These are phyloP conservation scores for Hippasteria phrygiana DNA, from an alignment of 53 echinoderm and acorn worm genomes.

Conservation along the genomic window DNA sequence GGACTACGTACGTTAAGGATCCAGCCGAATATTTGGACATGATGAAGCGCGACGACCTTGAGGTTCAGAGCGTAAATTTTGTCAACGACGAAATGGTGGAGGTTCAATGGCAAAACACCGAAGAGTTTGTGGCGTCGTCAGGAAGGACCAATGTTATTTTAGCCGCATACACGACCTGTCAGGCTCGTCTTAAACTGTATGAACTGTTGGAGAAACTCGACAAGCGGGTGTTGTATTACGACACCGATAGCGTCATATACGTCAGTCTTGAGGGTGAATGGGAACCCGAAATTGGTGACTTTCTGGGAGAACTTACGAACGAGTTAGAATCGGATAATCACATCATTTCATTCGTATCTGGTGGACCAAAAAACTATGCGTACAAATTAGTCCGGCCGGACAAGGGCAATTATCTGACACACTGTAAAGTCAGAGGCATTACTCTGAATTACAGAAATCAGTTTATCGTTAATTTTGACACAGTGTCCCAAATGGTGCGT, in stretches of 20 bases:
- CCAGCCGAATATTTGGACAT: slow-evolving; percentile 43
- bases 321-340: slow-evolving; percentile 33
- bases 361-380: slow-evolving; percentile 44
- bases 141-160: no score
- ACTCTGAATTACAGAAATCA: slow-evolving; percentile 38
- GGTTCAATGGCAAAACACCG: slow-evolving; percentile 12
- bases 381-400: slow-evolving; percentile 26
- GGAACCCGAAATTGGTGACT: slow-evolving; percentile 33
- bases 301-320: slow-evolving; percentile 30
- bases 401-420: not conserved
- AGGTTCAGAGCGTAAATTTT: slow-evolving; percentile 27
- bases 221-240: slow-evolving; percentile 27
- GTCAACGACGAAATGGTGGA: slow-evolving; percentile 49
- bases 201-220: slow-evolving; percentile 31
- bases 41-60: slow-evolving; percentile 1
- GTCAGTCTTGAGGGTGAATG: slow-evolving; percentile 11
- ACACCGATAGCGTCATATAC: slow-evolving; percentile 46
- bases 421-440: slow-evolving; percentile 52
- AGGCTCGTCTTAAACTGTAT: slow-evolving; percentile 17
- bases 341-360: slow-evolving; percentile 12
- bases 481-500: slow-evolving; percentile 40
- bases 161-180: slow-evolving; percentile 33
- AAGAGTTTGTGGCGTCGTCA: slow-evolving; percentile 18
- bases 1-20: slow-evolving; percentile 8
- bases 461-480: slow-evolving; percentile 53